Evolutionary conservation across 2,888 invertebrate genomes (phyloP).

Genomic region (Neoascia interrupta): DNA sequence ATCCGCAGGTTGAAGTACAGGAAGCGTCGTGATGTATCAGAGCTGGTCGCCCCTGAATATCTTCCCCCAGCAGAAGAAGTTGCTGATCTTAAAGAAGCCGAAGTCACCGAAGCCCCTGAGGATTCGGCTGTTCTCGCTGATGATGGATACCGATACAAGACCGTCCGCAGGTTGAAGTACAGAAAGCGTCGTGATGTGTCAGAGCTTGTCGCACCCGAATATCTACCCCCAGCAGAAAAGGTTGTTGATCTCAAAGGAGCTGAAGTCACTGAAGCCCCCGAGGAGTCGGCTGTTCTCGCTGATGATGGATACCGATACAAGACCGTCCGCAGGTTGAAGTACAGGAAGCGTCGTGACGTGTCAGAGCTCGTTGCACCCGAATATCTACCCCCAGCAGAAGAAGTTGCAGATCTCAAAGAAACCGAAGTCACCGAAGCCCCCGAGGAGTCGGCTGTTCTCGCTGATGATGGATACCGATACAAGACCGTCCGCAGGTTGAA

Average conservation of each 20-base stretch:
- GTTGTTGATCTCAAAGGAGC: slow-evolving; percentile 13
- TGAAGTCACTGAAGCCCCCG: slow-evolving; percentile 10
- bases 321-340: slow-evolving; percentile 44
- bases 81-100: too few relatives aligned
- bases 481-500: slow-evolving; percentile 50
- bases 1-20: slow-evolving; percentile 33
- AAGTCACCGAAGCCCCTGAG: too few relatives aligned
- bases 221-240: too few relatives aligned
- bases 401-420: too few relatives aligned
- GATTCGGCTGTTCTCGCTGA: slow-evolving; percentile 70
- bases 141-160: slow-evolving; percentile 74
- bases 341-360: slow-evolving; percentile 21
- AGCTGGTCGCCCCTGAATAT: too few relatives aligned
- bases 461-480: slow-evolving; percentile 52
- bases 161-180: slow-evolving; percentile 73
- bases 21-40: too few relatives aligned
- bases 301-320: slow-evolving; percentile 52
- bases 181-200: slow-evolving; percentile 75
- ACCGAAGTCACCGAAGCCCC: too few relatives aligned
- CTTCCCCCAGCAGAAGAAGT: too few relatives aligned
- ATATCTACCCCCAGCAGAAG: slow-evolving; percentile 71
- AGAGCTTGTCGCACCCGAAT: slow-evolving; percentile 61
- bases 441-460: slow-evolving; percentile 68
- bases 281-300: slow-evolving; percentile 15
- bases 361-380: slow-evolving; percentile 59